These are phyloP conservation scores for Gonatopus flavifemur DNA, from an alignment of 1,140 invertebrate genomes.

Conservation along the genomic window DNA sequence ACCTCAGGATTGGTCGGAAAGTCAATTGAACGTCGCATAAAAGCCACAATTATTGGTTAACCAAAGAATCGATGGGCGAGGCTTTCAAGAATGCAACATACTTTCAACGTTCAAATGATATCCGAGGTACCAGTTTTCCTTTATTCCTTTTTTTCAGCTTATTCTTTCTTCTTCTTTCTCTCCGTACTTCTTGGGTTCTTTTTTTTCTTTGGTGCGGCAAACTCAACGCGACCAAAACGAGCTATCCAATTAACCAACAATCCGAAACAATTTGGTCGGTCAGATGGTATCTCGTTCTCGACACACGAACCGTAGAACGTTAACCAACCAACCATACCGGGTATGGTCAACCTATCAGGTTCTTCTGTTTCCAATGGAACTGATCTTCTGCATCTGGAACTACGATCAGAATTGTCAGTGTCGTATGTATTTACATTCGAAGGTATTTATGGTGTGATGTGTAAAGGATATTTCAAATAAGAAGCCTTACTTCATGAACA, in stretches of 20 bases:
- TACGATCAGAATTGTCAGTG: too few relatives aligned
- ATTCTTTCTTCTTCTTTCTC: not conserved
- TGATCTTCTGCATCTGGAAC: too few relatives aligned
- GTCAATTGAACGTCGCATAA: too few relatives aligned
- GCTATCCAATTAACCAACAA: constrained; percentile 56
- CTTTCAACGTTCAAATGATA: not conserved
- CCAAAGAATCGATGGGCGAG: constrained; percentile 36
- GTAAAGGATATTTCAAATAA: too few relatives aligned
- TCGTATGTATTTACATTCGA: too few relatives aligned
- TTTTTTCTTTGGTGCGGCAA: not conserved
- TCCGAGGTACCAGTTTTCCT: not conserved
- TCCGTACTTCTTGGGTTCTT: not conserved
- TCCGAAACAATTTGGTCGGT: constrained; percentile 54
- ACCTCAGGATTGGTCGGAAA: too few relatives aligned
- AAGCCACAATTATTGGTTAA: constrained; percentile 36
- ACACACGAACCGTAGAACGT: constrained; percentile 10
- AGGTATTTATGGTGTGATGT: too few relatives aligned
- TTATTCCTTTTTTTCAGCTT: not conserved
- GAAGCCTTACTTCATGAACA: too few relatives aligned
- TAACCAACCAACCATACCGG: too few relatives aligned
- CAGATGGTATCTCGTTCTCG: constrained; percentile 44
- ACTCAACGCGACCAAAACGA: constrained; percentile 39
- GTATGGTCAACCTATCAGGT: too few relatives aligned
- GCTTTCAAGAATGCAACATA: constrained; percentile 6
- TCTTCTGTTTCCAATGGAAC: too few relatives aligned